phyloP scores from a whole-genome alignment of 2,797 vertebrate species.

The Etheostoma nigrum region DNA sequence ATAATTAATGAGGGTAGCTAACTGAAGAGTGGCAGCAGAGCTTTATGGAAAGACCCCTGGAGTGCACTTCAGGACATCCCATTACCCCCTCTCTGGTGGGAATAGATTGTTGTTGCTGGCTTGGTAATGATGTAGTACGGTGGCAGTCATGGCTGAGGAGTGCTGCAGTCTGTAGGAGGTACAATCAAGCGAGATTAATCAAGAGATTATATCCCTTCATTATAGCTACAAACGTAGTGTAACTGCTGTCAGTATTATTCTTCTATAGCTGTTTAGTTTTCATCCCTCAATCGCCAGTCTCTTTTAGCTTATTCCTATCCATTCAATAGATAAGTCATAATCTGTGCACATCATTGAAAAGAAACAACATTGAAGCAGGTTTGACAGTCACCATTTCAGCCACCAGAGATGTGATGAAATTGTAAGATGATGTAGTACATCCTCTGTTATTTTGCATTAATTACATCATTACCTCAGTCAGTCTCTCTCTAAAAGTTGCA shows the following conservation, averaged over 20 bases:
- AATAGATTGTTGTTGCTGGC: conserved; percentile 25
- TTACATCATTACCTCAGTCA: conserved; percentile 44
- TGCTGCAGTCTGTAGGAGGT: conserved; percentile 5
- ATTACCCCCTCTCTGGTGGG: conserved; percentile 39
- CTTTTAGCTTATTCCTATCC: not conserved
- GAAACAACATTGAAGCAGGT: conserved; percentile 21
- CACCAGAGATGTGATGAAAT: conserved; percentile 33
- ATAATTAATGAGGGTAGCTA: conserved; percentile 79
- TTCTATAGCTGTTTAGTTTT: conserved; percentile 1
- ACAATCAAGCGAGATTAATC: conserved; percentile 12
- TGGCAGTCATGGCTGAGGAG: conserved; percentile 31
- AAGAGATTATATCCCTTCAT: not conserved
- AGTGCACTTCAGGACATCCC: conserved; percentile 69
- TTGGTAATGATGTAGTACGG: conserved; percentile 36
- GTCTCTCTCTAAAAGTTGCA: conserved; percentile 47
- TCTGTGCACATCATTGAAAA: conserved; percentile 24
- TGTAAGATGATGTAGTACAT: conserved; percentile 19
- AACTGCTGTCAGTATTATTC: not conserved
- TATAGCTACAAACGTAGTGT: conserved; percentile 11
- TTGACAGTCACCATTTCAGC: conserved; percentile 29
- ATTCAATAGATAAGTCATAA: not conserved
- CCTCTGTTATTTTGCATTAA: conserved; percentile 52
- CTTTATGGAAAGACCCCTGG: conserved; percentile 66
- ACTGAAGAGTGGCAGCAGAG: conserved; percentile 61
- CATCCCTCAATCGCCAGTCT: not conserved